Base-by-base conservation (phyloP, 2,113 vertebrate genomes). In the Chionomys nivalis region DNA sequence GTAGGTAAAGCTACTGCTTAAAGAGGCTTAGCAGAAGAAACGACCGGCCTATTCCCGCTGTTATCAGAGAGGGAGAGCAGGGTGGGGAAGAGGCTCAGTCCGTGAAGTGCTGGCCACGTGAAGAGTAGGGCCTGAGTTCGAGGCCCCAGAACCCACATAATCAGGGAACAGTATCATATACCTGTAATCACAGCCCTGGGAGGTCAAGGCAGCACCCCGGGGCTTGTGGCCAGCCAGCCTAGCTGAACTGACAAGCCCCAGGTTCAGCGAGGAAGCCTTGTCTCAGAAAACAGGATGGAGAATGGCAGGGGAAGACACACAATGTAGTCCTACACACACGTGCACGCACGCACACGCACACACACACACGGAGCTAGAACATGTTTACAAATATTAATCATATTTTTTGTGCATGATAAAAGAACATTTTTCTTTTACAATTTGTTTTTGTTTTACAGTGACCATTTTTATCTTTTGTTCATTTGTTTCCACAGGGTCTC, bases 11-110 rank as follows among this genome's bases (percentile, higher is more conserved):
- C 39, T 73, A 63, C 73, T 88, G 77, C 47, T 91, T 88, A 36
- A 86, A 94, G 87, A 94, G 14, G 42, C 31, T 58, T 89, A 70
- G 73, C 78, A 92, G 66, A 93, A 96, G 88, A 61, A 90, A 85
- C 55, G 79, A 76, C n/a, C 5, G n/a, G 75, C 77, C 49, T 33
- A 44, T 58, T 89, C 7, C 89, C 26, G 21, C 2, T 75, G n/a
- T 42, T 82, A 12, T 52, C n/a, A 10, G 47, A 68, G 90, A 36
- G 86, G 19, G 36, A 3, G 72, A 24, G 44, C 0, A 66, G 61
- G n/a, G 11, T 65, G 39, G 39, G 31, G 2, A 47, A 66, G 11
- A 1, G 21, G 6, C 65, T 87, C 65, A 8, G 65, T 49, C 21
- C 28, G 4, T 14, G 17, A 87, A 52, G 7, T 26, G 5, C 44